Evolutionary conservation across 2,113 vertebrate species (phyloP).

Genomic region (Ptychochromis oligacanthus): DNA sequence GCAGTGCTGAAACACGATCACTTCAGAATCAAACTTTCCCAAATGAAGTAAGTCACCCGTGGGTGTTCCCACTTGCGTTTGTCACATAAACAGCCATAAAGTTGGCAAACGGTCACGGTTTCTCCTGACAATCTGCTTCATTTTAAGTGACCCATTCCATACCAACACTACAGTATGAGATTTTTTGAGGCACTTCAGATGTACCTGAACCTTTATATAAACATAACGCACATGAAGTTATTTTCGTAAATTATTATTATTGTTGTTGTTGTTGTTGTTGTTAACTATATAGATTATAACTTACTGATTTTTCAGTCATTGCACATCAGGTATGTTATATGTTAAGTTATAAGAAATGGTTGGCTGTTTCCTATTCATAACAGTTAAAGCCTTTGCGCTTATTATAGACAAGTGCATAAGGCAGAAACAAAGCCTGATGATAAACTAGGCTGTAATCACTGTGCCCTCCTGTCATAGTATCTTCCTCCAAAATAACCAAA

Average conservation of each 20-base stretch:
- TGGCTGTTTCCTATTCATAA: not conserved
- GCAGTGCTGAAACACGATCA: constrained; percentile 47
- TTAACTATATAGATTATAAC: not conserved
- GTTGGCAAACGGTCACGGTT: constrained; percentile 37
- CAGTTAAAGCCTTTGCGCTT: not conserved
- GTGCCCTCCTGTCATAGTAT: no score
- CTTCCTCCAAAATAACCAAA: not conserved
- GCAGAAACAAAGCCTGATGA: not conserved
- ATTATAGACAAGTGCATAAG: not conserved
- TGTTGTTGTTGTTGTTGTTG: not conserved
- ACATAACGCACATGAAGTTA: not conserved
- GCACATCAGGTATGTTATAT: not conserved
- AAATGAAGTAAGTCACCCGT: constrained; percentile 66
- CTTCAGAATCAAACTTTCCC: constrained; percentile 49
- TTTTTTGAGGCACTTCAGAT: not conserved
- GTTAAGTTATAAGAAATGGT: not conserved
- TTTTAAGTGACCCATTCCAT: constrained; percentile 15
- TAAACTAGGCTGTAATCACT: not conserved
- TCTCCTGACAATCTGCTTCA: constrained; percentile 40
- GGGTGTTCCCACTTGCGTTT: constrained; percentile 57
- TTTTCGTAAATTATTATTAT: not conserved
- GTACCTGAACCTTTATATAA: not conserved
- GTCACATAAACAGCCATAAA: constrained; percentile 70
- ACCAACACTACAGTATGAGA: not conserved
- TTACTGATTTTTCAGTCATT: not conserved